Percentiles rank a stretch among this genome's conserved stretches.
phyloP scores from a whole-genome alignment of 2,797 vertebrate species.

The Sparus aurata region DNA sequence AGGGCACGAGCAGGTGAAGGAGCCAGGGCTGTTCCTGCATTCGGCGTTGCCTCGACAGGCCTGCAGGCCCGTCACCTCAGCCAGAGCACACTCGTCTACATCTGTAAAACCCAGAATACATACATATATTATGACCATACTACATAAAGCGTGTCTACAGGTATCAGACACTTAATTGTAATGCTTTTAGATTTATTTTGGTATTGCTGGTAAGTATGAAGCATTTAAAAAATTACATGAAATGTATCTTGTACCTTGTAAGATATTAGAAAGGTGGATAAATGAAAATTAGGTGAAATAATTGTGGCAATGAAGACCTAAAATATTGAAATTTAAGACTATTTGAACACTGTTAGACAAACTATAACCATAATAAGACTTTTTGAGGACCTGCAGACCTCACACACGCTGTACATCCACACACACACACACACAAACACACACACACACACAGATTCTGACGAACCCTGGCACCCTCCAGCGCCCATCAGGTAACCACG shows the following conservation, averaged over 20 bases:
- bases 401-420: background rate
- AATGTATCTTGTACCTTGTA: too few species aligned
- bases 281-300: too few species aligned
- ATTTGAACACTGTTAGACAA: too few species aligned
- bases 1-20: slow-evolving; percentile 84
- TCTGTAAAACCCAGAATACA: slow-evolving; percentile 68
- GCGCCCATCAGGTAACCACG: slow-evolving; percentile 80
- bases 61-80: slow-evolving; percentile 82
- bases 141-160: background rate
- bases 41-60: slow-evolving; percentile 77
- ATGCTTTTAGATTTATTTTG: too few species aligned
- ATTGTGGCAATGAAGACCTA: too few species aligned
- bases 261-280: too few species aligned
- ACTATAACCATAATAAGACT: too few species aligned
- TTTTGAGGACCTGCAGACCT: too few species aligned
- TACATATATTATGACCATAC: slow-evolving; percentile 8
- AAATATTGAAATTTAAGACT: too few species aligned
- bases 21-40: slow-evolving; percentile 85
- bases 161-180: too few species aligned
- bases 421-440: slow-evolving; percentile 39
- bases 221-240: too few species aligned
- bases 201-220: too few species aligned
- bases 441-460: slow-evolving; percentile 40
- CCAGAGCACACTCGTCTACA: slow-evolving; percentile 86
- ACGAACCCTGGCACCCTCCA: slow-evolving; percentile 77